Conservation (phyloP, 2,113 vertebrate species). For the Paratilapia polleni region DNA sequence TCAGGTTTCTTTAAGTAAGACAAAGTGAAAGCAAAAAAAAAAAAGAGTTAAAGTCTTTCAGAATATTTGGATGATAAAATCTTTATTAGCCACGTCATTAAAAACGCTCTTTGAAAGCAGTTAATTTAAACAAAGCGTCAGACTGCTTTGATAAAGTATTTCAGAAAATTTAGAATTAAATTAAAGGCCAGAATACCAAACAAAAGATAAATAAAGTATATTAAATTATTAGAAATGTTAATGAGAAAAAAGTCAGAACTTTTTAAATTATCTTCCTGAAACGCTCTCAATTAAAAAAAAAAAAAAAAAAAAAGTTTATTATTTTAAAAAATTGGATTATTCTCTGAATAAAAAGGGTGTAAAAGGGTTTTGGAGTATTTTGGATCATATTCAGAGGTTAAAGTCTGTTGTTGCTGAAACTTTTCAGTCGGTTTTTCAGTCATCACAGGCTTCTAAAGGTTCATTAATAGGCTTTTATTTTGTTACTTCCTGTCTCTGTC, state of each 20-base stretch:
- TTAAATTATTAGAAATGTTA: too few species aligned
- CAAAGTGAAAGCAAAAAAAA: too few species aligned
- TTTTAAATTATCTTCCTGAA: neutral
- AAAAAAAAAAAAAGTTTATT: neutral
- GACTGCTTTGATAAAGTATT: neutral
- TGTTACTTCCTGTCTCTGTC: neutral
- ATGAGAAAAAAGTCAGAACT: too few species aligned
- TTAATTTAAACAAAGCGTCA: too few species aligned
- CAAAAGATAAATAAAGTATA: too few species aligned
- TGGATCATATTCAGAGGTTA: neutral
- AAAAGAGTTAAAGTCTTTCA: too few species aligned
- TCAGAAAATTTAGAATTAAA: neutral
- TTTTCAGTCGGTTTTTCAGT: neutral
- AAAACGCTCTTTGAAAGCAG: too few species aligned
- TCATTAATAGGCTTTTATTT: neutral
- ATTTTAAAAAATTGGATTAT: neutral
- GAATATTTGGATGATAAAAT: too few species aligned
- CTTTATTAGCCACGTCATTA: too few species aligned
- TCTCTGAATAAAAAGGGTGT: neutral
- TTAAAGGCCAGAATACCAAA: neutral
- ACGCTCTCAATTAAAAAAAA: accelerated
- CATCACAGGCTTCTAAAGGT: neutral
- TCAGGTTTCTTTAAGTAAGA: neutral
- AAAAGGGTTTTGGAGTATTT: too few species aligned
- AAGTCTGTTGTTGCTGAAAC: neutral